Base-by-base conservation (phyloP, 2,113 vertebrate species). In the Spea multiplicata region DNA sequence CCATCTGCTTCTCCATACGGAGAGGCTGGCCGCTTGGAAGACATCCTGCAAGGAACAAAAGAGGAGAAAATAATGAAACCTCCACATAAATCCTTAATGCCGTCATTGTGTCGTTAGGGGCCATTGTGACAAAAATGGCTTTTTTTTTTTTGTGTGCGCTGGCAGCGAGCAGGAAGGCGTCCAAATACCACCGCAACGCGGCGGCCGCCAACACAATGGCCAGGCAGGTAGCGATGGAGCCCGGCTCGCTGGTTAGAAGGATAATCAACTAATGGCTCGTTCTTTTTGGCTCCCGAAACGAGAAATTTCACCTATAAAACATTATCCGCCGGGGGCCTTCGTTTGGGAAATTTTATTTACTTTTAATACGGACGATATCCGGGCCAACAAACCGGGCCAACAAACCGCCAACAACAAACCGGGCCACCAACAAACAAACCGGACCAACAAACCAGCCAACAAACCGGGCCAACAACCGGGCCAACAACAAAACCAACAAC, bases 1-100 rank as follows among this genome's bases (percentile, higher is more conserved):
- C 97, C 97, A 98, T 98, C 97, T 98, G 97, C 97, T 96, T 96
- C 97, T 94, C 97, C 97, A 96, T 99, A 98, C 95, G 97, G 97
- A 98, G 97, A 99, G 94, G 95, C 97, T 96, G 97, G 95, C 95
- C 96, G 95, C 96, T 98, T 99, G 97, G 97, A 98, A 98, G 97
- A 98, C 97, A 99, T 99, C 97, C 97, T 99, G 94, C 93, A 95
- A 96, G 89, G 92, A 94, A 93, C 90, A 93, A 93, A 92, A 95
- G 93, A 93, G 89, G 89, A 92, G 90, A 91, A 92, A 91, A 91
- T 91, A 93, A 93, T 93, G 91, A 93, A 92, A 92, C 88, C 90
- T 93, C 91, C 90, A 89, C 91, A 93, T 91, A 92, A 93, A 93
- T 93, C 92, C 91, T 93, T 93, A 93, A 94, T 94, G 91, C 90